Evolutionary conservation across 2,113 vertebrate species (phyloP).

Genomic region (Petaurus breviceps): DNA sequence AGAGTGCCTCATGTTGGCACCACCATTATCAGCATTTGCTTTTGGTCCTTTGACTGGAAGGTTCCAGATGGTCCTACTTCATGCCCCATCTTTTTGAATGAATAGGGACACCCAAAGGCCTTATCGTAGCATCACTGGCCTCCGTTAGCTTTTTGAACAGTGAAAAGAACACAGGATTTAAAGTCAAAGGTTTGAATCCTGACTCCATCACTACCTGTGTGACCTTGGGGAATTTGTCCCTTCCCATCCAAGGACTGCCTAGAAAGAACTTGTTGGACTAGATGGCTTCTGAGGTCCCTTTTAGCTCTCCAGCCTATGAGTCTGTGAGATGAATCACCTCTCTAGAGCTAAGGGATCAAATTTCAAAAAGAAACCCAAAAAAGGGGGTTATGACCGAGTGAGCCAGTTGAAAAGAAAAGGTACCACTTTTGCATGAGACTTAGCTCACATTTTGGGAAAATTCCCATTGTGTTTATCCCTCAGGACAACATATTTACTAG

Average conservation of each 20-base stretch:
- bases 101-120: neutral
- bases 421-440: conserved; percentile 22
- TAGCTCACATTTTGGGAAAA: conserved; percentile 43
- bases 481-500: neutral
- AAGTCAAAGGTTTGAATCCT: neutral
- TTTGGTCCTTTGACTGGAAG: neutral
- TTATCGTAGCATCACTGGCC: neutral
- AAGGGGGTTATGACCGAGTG: neutral
- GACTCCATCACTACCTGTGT: neutral
- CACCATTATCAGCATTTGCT: neutral
- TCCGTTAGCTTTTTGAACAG: conserved; percentile 37
- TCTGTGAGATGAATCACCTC: neutral
- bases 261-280: neutral
- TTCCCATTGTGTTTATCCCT: conserved; percentile 42
- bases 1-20: neutral
- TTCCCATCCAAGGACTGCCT: neutral
- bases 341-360: conserved; percentile 19
- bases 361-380: conserved; percentile 43
- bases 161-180: neutral
- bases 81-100: neutral
- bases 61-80: conserved; percentile 11
- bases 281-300: neutral
- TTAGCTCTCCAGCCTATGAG: too few species aligned
- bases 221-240: neutral
- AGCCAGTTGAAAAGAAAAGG: conserved; percentile 37